Evolutionary conservation across 2,797 vertebrate species (phyloP).

Genomic region (Dryobates pubescens): DNA sequence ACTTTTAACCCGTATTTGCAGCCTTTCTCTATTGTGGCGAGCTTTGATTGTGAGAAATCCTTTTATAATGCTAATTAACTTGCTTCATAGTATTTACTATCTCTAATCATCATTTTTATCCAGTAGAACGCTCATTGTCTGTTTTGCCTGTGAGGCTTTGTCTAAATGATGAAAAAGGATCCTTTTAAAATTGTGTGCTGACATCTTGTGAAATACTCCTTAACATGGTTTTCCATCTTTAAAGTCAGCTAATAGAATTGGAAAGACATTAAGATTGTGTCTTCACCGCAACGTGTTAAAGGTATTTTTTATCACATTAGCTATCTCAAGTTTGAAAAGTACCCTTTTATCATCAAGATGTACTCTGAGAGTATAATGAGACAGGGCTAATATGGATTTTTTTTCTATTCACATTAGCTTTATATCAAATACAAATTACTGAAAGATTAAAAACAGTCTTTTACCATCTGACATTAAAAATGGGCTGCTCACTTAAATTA

Average conservation of each 20-base stretch:
- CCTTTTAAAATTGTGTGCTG: constrained; percentile 39
- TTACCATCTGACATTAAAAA: constrained; percentile 47
- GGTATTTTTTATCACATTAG: constrained; percentile 59
- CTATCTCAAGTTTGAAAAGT: constrained; percentile 51
- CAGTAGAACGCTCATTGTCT: background rate
- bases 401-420: constrained; percentile 63
- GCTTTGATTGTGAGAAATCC: constrained; percentile 34
- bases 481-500: constrained; percentile 47
- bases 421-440: constrained; percentile 67
- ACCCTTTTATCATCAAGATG: constrained; percentile 51
- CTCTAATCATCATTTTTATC: constrained; percentile 41
- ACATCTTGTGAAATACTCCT: constrained; percentile 41
- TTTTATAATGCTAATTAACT: constrained; percentile 47
- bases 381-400: constrained; percentile 58
- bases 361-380: constrained; percentile 53
- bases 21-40: background rate
- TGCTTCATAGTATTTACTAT: constrained; percentile 41
- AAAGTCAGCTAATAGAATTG: constrained; percentile 62
- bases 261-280: constrained; percentile 50
- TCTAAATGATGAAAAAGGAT: constrained; percentile 56
- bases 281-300: constrained; percentile 35
- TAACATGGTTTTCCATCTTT: constrained; percentile 57
- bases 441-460: constrained; percentile 58
- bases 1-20: background rate
- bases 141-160: constrained; percentile 52